Percentiles rank a stretch among this genome's conserved stretches.
phyloP scores from a whole-genome alignment of 2,113 vertebrate species.

The Amphiprion ocellaris region DNA sequence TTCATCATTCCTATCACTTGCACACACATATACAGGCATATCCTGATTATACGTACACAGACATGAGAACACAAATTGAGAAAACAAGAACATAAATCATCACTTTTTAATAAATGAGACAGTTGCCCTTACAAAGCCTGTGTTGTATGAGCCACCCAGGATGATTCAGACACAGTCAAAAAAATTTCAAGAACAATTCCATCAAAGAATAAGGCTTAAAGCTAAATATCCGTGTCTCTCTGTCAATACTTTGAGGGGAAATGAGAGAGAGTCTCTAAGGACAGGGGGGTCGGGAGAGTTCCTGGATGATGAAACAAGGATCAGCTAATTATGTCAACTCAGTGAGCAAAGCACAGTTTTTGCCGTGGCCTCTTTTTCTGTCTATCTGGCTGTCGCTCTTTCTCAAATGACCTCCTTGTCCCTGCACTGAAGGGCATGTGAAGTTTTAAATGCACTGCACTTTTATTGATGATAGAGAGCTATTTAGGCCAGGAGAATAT shows the following conservation, averaged over 20 bases:
- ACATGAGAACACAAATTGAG: neutral
- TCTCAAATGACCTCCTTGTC: constrained; percentile 33
- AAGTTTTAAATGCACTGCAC: constrained; percentile 30
- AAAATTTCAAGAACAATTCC: constrained; percentile 22
- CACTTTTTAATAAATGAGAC: constrained; percentile 15
- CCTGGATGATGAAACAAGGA: constrained; percentile 53
- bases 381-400: neutral
- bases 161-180: constrained; percentile 37
- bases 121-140: neutral
- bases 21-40: constrained; percentile 5
- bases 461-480: constrained; percentile 38
- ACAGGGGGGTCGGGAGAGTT: constrained; percentile 47
- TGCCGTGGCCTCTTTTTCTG: constrained; percentile 12
- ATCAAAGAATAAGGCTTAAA: constrained; percentile 34
- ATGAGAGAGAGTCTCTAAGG: constrained; percentile 21
- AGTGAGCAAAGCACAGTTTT: constrained; percentile 33
- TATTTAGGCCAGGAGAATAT: constrained; percentile 50
- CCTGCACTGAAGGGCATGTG: constrained; percentile 35
- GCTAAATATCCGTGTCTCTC: constrained; percentile 5
- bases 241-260: constrained; percentile 14
- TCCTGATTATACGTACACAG: constrained; percentile 1
- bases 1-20: constrained; percentile 25
- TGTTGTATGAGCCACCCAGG: constrained; percentile 45
- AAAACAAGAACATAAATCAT: constrained; percentile 47
- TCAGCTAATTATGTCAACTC: constrained; percentile 58